Percentiles rank a stretch among this genome's conserved stretches.
Evolutionary conservation across 2,888 invertebrate species (phyloP).

Genomic region (Kuschelorhynchus macadamiae): DNA sequence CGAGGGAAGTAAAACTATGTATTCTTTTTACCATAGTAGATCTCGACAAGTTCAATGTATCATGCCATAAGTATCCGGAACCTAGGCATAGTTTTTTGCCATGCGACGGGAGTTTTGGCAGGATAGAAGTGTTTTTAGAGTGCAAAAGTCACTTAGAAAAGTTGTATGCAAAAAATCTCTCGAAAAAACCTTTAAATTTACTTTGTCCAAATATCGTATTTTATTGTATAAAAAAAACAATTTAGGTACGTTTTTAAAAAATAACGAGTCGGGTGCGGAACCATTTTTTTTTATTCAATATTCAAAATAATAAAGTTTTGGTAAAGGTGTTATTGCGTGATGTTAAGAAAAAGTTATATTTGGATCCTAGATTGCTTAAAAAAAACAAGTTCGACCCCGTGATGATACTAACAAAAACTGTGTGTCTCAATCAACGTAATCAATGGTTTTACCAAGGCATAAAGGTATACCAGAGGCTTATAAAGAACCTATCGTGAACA

Average conservation of each 20-base stretch:
- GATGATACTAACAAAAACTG: not conserved
- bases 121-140: not conserved
- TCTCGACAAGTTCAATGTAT: no score
- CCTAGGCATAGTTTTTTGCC: no score
- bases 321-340: not conserved
- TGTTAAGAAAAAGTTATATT: constrained; percentile 5
- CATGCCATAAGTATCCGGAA: no score
- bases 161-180: not conserved
- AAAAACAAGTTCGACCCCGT: not conserved
- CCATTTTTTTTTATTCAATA: not conserved
- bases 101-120: no score
- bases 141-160: not conserved
- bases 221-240: not conserved
- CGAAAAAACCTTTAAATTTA: not conserved
- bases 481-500: not conserved
- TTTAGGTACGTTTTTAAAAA: not conserved
- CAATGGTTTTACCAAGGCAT: not conserved
- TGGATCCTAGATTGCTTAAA: not conserved
- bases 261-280: not conserved
- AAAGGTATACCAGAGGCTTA: not conserved
- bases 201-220: constrained; percentile 4
- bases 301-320: not conserved
- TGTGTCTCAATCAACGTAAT: not conserved
- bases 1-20: no score
- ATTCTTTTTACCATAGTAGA: no score